Base-by-base conservation (phyloP, 2,113 vertebrate species). In the Trochalopteron elliotii region DNA sequence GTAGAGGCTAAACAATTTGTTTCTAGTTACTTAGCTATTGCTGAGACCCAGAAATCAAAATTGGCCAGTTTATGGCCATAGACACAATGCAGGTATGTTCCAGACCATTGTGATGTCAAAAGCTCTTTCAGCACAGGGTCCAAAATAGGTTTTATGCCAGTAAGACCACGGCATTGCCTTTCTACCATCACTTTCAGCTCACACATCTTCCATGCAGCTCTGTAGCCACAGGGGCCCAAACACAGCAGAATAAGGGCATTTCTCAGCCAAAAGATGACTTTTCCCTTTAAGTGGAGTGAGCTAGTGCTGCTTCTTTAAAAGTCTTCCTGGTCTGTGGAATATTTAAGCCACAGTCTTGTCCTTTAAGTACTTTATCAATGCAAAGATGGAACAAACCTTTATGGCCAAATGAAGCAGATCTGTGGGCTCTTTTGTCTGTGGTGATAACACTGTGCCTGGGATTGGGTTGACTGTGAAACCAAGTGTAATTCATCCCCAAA, bases 121-220 rank as follows among this genome's bases (percentile, higher is more conserved):
- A 1, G 0, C 2, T 59, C 71, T 74, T 80, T 88, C 0, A 0
- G 18, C 45, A 57, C 10, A 37, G 18, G 20, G 12, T 80, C 57
- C 49, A 65, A 47, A 74, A 22, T 27, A 22, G 23, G 5, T 65
- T 92, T 92, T 12, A 4, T 70, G 50, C 10, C 21, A 50, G 21
- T 11, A 60, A 37, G 45, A 80, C 53, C 9, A 8, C 0, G 0
- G 22, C 40, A 37, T 55, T 74, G 21, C 42, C 52, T 61, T 83
- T 80, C 71, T 80, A 83, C 18, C 10, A 17, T 53, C 17, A 1
- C 52, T 61, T 92, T 17, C 31, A 82, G 10, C 45, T 87, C 57
- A 21, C 12, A 3, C 40, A 69, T 79, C 30, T 19, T 75, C 25
- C 17, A 3, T 25, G 49, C 68, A 53, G 12, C 50, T 71, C 44